Percentiles rank a stretch among this genome's conserved stretches.
Conservation (phyloP, 1,140 invertebrate genomes). For the Conus ventricosus region DNA sequence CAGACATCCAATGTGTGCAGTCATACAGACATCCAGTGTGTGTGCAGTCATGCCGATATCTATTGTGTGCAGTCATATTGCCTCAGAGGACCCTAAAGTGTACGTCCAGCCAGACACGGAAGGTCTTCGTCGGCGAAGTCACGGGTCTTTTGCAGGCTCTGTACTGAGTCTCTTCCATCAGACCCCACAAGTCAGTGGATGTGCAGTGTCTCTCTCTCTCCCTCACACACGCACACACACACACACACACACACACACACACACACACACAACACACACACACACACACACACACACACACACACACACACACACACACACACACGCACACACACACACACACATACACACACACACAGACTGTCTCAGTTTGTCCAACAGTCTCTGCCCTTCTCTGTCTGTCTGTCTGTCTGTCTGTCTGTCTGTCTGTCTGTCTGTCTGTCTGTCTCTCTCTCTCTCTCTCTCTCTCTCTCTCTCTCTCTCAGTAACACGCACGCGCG, state of each 20-base stretch:
- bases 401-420: not conserved
- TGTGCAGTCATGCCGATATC: too few species aligned
- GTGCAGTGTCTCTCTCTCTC: not conserved
- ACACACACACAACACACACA: too few species aligned
- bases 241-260: too few species aligned
- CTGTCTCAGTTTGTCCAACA: too few species aligned
- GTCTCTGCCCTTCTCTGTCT: not conserved
- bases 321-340: too few species aligned
- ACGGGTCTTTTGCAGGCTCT: constrained; percentile 52
- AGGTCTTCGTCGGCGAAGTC: constrained; percentile 22
- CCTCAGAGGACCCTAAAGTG: not conserved
- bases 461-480: not conserved
- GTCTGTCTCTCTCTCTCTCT: too few species aligned
- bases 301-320: too few species aligned
- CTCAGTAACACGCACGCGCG: not conserved
- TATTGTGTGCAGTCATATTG: not conserved
- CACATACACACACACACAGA: too few species aligned
- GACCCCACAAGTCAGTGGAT: constrained; percentile 23
- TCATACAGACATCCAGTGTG: too few species aligned
- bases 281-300: too few species aligned
- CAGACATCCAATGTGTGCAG: too few species aligned
- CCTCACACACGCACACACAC: not conserved
- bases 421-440: too few species aligned
- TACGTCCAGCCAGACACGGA: constrained; percentile 10
- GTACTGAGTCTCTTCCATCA: constrained; percentile 50